These are phyloP conservation scores for Plodia interpunctella DNA, from an alignment of 1,140 invertebrate species.

Conservation along the genomic window DNA sequence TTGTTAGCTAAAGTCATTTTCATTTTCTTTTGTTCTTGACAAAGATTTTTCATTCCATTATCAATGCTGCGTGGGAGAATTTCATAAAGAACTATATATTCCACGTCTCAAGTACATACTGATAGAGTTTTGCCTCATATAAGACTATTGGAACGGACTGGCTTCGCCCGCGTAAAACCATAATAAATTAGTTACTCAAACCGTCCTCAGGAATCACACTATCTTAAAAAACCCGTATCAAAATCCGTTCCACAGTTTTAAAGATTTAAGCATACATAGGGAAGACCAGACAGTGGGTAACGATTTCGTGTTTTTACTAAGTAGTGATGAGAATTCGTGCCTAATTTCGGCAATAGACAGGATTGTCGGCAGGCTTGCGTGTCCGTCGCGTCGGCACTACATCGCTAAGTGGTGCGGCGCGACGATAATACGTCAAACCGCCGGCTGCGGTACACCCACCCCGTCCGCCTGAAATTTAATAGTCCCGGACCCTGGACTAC, in stretches of 20 bases:
- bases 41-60: neutral
- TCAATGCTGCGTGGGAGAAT: neutral
- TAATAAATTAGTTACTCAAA: no score
- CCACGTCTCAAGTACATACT: neutral
- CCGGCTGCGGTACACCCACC: constrained; percentile 43
- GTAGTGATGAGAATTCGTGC: neutral
- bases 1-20: no score
- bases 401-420: constrained; percentile 48
- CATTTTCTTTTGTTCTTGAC: neutral
- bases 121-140: neutral
- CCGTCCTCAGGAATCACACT: no score
- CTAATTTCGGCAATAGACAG: neutral
- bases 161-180: no score
- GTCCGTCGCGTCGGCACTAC: constrained; percentile 4
- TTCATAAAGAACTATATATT: neutral
- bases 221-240: no score
- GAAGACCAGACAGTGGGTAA: no score
- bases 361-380: neutral
- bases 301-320: no score
- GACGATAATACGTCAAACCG: constrained; percentile 62
- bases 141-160: no score
- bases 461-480: constrained; percentile 50
- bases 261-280: no score
- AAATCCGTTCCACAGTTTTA: no score
- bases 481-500: constrained; percentile 26